These are phyloP conservation scores for Ecdyonurus torrentis DNA, from an alignment of 2,888 invertebrate species.

Conservation along the genomic window DNA sequence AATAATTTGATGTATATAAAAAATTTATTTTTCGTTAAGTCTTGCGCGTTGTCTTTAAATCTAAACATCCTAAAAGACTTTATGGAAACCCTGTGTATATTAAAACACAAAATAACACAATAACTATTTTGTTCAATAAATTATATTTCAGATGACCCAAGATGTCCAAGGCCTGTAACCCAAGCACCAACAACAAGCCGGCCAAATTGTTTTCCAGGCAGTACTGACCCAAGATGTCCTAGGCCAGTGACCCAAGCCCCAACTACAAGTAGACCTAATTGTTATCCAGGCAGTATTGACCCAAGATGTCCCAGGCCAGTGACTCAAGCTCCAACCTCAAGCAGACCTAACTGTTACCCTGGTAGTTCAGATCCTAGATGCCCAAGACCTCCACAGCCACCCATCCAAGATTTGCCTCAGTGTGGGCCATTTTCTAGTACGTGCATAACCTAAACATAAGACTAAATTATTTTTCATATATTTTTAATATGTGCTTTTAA, in stretches of 20 bases:
- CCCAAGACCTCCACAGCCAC: no score
- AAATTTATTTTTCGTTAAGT: no score
- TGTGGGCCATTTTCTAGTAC: no score
- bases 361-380: constrained; percentile 16
- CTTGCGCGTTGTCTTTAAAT: no score
- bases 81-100: no score
- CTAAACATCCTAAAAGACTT: no score
- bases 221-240: constrained; percentile 20
- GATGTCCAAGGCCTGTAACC: constrained; percentile 13
- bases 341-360: constrained; percentile 10
- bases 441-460: constrained; percentile 18
- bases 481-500: no score
- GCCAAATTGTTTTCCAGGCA: constrained; percentile 14
- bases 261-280: no score
- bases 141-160: constrained; percentile 13
- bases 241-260: no score
- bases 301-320: constrained; percentile 16
- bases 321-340: constrained; percentile 9
- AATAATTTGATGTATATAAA: no score
- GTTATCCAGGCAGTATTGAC: constrained; percentile 17
- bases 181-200: constrained; percentile 10
- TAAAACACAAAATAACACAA: no score
- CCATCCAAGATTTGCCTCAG: constrained; percentile 5
- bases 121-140: no score
- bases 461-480: constrained; percentile 21